These are phyloP conservation scores for Lanistes nyassanus DNA, from an alignment of 1,140 invertebrate genomes.

Conservation along the genomic window DNA sequence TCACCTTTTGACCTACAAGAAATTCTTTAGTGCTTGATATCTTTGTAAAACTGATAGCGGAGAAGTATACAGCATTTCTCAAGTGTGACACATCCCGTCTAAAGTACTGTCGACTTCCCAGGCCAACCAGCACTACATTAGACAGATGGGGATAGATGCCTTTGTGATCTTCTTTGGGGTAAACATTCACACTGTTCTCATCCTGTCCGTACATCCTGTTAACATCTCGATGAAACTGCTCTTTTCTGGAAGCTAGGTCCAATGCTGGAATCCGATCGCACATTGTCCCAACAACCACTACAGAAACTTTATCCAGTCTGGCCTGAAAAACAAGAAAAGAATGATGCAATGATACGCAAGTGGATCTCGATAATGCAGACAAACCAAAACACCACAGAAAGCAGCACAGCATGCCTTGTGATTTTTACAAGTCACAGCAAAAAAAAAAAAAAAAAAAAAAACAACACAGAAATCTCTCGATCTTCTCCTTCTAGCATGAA, in stretches of 20 bases:
- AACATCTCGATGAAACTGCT: constrained; percentile 13
- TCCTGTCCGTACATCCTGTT: neutral
- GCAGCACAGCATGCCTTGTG: no score
- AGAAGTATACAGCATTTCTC: neutral
- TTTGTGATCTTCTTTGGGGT: constrained; percentile 17
- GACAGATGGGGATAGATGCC: constrained; percentile 15
- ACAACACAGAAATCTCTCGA: no score
- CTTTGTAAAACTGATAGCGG: neutral
- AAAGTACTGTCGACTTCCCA: neutral
- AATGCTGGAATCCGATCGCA: constrained; percentile 38
- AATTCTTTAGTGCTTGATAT: neutral
- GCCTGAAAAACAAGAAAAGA: constrained; percentile 41
- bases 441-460: no score
- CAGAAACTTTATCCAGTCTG: constrained; percentile 41
- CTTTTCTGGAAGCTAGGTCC: neutral
- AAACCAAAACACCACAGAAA: no score
- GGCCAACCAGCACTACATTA: constrained; percentile 1
- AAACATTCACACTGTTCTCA: neutral
- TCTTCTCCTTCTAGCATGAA: no score
- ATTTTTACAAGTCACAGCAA: no score
- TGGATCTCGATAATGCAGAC: no score
- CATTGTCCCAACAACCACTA: constrained; percentile 57
- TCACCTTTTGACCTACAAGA: neutral
- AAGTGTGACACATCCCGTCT: neutral
- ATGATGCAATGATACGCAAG: neutral